Evolutionary conservation across 23 tunicate species (phyloP).

Genomic region (Halocynthia roretzi): DNA sequence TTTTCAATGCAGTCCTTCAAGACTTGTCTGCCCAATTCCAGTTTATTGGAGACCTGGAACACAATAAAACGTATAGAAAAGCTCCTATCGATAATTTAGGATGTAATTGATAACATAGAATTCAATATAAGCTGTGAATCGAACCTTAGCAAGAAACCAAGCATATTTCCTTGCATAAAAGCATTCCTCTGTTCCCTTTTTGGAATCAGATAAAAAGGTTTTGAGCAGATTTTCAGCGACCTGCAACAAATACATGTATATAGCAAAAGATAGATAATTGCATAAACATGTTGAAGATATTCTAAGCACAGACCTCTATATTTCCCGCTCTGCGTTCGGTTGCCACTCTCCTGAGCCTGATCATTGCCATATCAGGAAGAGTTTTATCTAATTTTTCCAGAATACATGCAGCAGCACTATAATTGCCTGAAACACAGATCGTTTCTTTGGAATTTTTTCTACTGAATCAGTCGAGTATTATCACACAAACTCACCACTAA

Average conservation of each 20-base stretch:
- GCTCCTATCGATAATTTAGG: neutral
- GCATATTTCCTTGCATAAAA: slow-evolving; percentile 72
- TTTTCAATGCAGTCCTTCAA: slow-evolving; percentile 61
- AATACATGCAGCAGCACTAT: slow-evolving; percentile 37
- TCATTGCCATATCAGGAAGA: slow-evolving; percentile 70
- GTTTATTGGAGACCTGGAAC: slow-evolving; percentile 29
- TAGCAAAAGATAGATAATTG: neutral
- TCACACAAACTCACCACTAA: slow-evolving; percentile 2
- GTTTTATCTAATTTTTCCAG: slow-evolving; percentile 47
- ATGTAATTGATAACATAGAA: neutral
- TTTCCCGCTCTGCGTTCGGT: slow-evolving; percentile 54
- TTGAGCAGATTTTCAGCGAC: slow-evolving; percentile 53
- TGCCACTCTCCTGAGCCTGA: slow-evolving; percentile 70
- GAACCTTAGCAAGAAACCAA: slow-evolving; percentile 67
- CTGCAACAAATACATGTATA: slow-evolving; percentile 4
- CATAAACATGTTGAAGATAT: neutral
- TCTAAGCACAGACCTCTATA: slow-evolving; percentile 6
- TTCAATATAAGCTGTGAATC: neutral
- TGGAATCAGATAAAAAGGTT: slow-evolving; percentile 50
- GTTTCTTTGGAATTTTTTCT: neutral
- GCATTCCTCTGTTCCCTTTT: slow-evolving; percentile 58
- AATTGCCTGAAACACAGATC: slow-evolving; percentile 32
- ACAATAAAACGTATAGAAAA: neutral
- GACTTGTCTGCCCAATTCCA: slow-evolving; percentile 46
- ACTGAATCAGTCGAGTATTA: neutral